Evolutionary conservation across 2,113 vertebrate genomes (phyloP).

Genomic region (Xenopus tropicalis): UCB_Xtro_10.0 CM004444.2:71563001-71563500

Average conservation of each 20-base stretch:
- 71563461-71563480: conserved; percentile 75
- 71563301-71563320: conserved; percentile 87
- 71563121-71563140: conserved; percentile 86
- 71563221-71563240: conserved; percentile 93
- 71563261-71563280: conserved; percentile 89
- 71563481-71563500: conserved; percentile 66
- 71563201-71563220: conserved; percentile 81
- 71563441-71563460: conserved; percentile 93
- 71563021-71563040: conserved; percentile 81
- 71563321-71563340: conserved; percentile 79
- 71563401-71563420: conserved; percentile 76
- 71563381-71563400: conserved; percentile 81
- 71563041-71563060: conserved; percentile 68
- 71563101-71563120: conserved; percentile 73
- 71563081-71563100: conserved; percentile 83
- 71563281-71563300: conserved; percentile 76
- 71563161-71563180: conserved; percentile 87
- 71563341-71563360: conserved; percentile 85
- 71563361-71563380: conserved; percentile 85
- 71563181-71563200: conserved; percentile 75
- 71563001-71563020: conserved; percentile 89
- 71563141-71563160: conserved; percentile 88
- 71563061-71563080: conserved; percentile 86
- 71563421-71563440: conserved; percentile 69
- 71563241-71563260: conserved; percentile 77